Evolutionary conservation across 2,888 invertebrate genomes (phyloP).

Genomic region (Drosophila subsilvestris): DNA sequence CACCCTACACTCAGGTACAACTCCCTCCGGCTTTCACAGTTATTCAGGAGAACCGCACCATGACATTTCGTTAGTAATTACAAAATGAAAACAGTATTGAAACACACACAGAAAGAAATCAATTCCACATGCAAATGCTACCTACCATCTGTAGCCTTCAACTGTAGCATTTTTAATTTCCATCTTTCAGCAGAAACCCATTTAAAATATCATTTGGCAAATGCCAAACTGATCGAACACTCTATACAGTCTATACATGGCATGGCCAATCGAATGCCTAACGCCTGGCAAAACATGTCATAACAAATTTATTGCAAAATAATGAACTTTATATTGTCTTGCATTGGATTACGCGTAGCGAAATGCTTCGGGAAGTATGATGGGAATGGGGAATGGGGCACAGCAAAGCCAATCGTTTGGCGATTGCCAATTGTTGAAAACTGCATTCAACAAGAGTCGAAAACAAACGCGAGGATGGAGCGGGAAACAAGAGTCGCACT

Average conservation of each 20-base stretch:
- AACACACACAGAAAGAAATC: neutral
- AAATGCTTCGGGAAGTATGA: slow-evolving; percentile 56
- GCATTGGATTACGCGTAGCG: slow-evolving; percentile 61
- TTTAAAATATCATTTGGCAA: slow-evolving; percentile 49
- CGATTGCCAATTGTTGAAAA: slow-evolving; percentile 47
- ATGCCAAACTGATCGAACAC: slow-evolving; percentile 42
- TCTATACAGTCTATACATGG: slow-evolving; percentile 25
- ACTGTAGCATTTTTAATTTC: slow-evolving; percentile 41
- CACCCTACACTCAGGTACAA: too few relatives aligned
- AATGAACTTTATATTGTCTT: slow-evolving; percentile 82
- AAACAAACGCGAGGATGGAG: slow-evolving; percentile 28
- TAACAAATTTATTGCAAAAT: slow-evolving; percentile 80
- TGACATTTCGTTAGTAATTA: slow-evolving; percentile 34
- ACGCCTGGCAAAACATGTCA: slow-evolving; percentile 56
- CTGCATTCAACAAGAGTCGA: slow-evolving; percentile 40
- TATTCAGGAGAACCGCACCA: slow-evolving; percentile 1
- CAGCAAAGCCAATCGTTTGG: slow-evolving; percentile 53
- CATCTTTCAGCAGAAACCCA: slow-evolving; percentile 32
- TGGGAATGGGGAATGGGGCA: slow-evolving; percentile 51
- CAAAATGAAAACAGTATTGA: slow-evolving; percentile 24
- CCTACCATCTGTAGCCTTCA: slow-evolving; percentile 32
- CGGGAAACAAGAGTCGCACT: slow-evolving; percentile 37
- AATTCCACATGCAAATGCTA: slow-evolving; percentile 35
- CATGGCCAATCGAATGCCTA: slow-evolving; percentile 40
- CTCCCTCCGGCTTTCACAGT: neutral